These are phyloP conservation scores for Chydorus sphaericus DNA, from an alignment of 2,888 invertebrate genomes.

Conservation along the genomic window DNA sequence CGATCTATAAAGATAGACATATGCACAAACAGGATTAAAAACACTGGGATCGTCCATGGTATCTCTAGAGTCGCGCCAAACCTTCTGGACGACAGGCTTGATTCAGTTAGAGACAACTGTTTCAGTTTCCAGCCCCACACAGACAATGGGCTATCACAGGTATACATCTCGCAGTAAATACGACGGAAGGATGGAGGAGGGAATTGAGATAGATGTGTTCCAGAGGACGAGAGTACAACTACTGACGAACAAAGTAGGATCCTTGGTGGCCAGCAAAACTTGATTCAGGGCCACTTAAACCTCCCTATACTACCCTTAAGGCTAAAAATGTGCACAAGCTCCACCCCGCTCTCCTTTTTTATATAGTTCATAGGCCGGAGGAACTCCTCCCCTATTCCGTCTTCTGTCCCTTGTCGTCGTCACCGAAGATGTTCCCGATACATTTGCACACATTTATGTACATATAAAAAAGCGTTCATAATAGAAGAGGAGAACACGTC, in stretches of 20 bases:
- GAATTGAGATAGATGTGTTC: background rate
- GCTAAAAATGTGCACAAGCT: background rate
- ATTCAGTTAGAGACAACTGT: slow-evolving; percentile 1
- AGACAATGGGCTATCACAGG: background rate
- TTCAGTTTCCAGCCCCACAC: background rate
- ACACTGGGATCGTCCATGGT: background rate
- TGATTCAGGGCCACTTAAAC: too few relatives aligned
- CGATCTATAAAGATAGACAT: background rate
- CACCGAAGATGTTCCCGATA: too few relatives aligned
- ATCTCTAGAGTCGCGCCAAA: background rate
- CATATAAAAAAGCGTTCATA: background rate
- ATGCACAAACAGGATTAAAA: background rate
- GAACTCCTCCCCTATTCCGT: background rate
- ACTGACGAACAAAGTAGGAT: slow-evolving; percentile 1
- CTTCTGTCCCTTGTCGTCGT: too few relatives aligned
- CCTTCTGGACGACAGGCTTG: too few relatives aligned
- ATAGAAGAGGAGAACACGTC: background rate
- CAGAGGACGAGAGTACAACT: background rate
- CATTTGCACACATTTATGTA: too few relatives aligned
- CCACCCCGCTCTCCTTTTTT: background rate
- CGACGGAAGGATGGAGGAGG: background rate
- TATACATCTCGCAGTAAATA: background rate
- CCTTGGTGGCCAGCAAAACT: too few relatives aligned
- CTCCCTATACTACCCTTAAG: too few relatives aligned
- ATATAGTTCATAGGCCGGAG: too few relatives aligned